Base-by-base conservation (phyloP, 2,888 invertebrate genomes). In the Tachina fera region DNA sequence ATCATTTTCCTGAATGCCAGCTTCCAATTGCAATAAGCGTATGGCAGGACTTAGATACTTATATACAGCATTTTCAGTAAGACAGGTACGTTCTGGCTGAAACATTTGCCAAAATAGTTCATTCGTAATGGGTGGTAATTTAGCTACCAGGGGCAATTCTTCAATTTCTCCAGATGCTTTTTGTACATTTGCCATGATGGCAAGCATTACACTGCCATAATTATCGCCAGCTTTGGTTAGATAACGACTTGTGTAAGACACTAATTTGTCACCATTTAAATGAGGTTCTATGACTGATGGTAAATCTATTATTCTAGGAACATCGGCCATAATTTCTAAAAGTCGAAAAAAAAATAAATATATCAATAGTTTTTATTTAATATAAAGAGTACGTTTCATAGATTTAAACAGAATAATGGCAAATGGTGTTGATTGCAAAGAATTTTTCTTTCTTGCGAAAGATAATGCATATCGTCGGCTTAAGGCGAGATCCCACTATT, bases 161-260 rank as follows among this genome's bases (percentile, higher is more conserved):
- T 93, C 92, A 9, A 86, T 77, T 10, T 41, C 72, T 0, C 89
- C 90, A 81, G 90, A 81, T 0, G 87, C 2, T n/a, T 89, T 89
- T 39, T 89, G 89, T 11, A 94, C 87, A 81, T 90, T 91, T 0
- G 93, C 91, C 41, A 87, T 87, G 4, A 93, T 88, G 1, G 93
- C 92, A 0, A 95, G 88, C 91, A 95, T 95, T 0, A 94, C 92
- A 87, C 95, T 95, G 3, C 95, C 95, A 89, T 95, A 95, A 89
- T 95, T 95, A 88, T 95, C 95, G 0, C 95, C 95, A 0, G 94
- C 93, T 19, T 93, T 93, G 11, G 94, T 94, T n/a, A 94, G 89
- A 83, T 91, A 91, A 16, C 91, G 91, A 11, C 91, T 92, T 16
- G 90, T 89, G 82, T 93, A 93, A 0, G 93, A 90, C 2, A 93